Conservation (phyloP, 2,113 vertebrate genomes). For the Micromys minutus region DNA sequence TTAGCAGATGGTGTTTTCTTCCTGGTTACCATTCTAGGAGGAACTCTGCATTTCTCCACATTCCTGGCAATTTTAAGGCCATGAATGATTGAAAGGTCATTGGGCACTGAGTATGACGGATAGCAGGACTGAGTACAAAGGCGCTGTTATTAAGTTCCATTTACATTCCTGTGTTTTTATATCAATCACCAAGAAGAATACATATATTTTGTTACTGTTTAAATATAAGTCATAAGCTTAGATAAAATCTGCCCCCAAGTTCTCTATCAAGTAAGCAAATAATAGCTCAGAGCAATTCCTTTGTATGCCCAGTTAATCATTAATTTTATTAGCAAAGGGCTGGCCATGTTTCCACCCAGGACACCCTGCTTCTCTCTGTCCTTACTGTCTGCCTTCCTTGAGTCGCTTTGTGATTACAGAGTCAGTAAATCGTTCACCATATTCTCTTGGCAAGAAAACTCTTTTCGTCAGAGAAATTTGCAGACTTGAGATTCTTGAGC, state of each 20-base stretch:
- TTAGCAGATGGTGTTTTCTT: background rate
- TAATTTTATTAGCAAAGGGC: slow-evolving; percentile 60
- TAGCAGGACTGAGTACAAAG: background rate
- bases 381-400: background rate
- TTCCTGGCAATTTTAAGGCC: background rate
- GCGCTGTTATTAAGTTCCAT: background rate
- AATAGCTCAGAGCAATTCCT: slow-evolving; percentile 59
- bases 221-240: slow-evolving; percentile 39
- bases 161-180: slow-evolving; percentile 38
- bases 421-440: slow-evolving; percentile 60
- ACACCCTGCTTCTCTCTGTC: slow-evolving; percentile 22
- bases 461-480: background rate
- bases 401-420: slow-evolving; percentile 39
- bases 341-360: background rate
- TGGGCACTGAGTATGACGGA: background rate
- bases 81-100: background rate
- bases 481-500: background rate
- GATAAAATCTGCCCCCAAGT: slow-evolving; percentile 46
- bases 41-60: background rate
- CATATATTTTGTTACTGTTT: background rate
- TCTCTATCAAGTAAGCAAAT: slow-evolving; percentile 63
- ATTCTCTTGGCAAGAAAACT: slow-evolving; percentile 35
- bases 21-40: background rate
- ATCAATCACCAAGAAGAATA: background rate
- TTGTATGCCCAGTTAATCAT: slow-evolving; percentile 35